Base-by-base conservation (phyloP, 2,888 invertebrate genomes). In the Dendrolimus houi region DNA sequence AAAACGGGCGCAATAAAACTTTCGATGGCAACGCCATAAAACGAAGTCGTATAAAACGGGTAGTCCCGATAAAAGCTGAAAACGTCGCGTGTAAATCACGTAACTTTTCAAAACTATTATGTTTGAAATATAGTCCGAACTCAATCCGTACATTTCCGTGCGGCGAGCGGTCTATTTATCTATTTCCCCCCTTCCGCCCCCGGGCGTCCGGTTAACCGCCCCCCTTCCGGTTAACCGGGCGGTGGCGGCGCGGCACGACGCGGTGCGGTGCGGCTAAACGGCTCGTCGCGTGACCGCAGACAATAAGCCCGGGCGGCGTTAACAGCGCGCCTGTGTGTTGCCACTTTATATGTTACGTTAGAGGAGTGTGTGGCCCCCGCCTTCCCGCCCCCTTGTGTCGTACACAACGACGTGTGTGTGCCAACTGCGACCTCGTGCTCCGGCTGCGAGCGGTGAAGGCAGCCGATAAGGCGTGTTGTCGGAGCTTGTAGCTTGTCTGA, bases 281-380 rank as follows among this genome's bases (percentile, higher is more conserved):
- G 89, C 88, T 90, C 88, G 89, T 90, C 88, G 89, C 89, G 89
- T 89, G 89, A 90, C 89, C 89, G 88, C 89, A 90, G 89, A 89
- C 89, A 90, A 90, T 90, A 88, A 90, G 89, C 87, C 87, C 86
- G 84, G 83, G 78, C 84, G 84, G 87, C 87, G 89, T 87, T 87
- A 87, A 87, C 87, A 85, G 87, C 88, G 87, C 87, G 89, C 85
- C 86, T 88, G 86, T 87, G 87, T 88, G 89, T 88, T 89, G 85
- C 87, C 89, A 88, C 88, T 89, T 88, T 88, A 87, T 88, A 87
- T 78, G 87, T 85, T 83, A 83, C 87, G 82, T 85, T 84, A 82
- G 75, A 72, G 71, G 66, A 64, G 69, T 67, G 64, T 66, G 60
- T 63, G 55, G 54, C 64, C 62, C 67, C 66, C 62, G 63, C 57